Base-by-base conservation (phyloP, 92 coral and sea anemone genomes). In the Ricordea florida region DNA sequence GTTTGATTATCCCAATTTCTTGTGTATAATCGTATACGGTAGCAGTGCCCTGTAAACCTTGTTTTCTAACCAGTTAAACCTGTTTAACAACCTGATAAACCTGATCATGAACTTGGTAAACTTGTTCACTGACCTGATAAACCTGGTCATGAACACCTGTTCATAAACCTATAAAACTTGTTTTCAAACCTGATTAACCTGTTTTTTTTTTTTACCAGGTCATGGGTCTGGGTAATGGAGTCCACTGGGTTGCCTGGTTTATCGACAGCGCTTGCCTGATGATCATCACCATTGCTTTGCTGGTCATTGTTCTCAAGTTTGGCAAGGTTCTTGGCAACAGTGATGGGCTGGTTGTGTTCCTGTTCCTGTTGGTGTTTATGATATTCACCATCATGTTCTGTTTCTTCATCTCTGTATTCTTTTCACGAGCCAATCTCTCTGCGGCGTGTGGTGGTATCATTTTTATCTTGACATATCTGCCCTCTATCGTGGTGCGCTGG, bases 381-480 rank as follows among this genome's bases (percentile, higher is more conserved):
- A 50, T 81, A 2, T 69, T 96, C 6, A 92, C 99, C 6, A 80
- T 92, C 70, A 92, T 86, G 94, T 75, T 89, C 77, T 96, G 99
- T 57, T 96, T 96, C 80, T 74, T 96, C 64, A 92, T 89, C 63
- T 88, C 97, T 30, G 97, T 96, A 85, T 96, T 96, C 69, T 96
- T 96, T 71, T 74, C 99, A 22, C 97, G 93, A 38, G 96, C 99
- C 2, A 96, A 96, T 43, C 85, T 96, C 27, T 92, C 99, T 2
- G 99, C 99, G 0, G 99, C 99, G 6, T 96, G 99, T 38, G 99
- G 99, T 9, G 99, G 99, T 11, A 93, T 96, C 62, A 92, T 96
- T 48, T 96, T 87, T 84, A 90, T 94, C 48, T 31, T 90, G 25
- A 85, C 97, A 9, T 96, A 96, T 56, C 74, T 96, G 31, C 99